Evolutionary conservation across 2,113 vertebrate species (phyloP), one percentile per base, ranked within the genome.

Genomic region (Pimephales promelas): DNA sequence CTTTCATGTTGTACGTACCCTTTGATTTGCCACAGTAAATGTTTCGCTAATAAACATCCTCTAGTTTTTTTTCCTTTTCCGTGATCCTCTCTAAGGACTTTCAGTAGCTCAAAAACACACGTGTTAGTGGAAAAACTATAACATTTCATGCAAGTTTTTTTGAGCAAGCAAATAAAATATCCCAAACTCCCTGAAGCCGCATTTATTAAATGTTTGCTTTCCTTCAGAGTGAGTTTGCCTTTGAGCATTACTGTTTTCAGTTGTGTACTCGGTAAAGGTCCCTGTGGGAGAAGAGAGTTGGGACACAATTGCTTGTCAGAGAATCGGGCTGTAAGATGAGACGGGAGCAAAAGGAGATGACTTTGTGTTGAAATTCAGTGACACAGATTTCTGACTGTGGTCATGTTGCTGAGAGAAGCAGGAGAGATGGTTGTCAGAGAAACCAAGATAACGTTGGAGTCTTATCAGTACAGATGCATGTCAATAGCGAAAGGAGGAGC

Each of bases 241-340:
- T 73, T 64, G 62, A 81, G 82, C 62, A 14, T 81, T 71, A n/a
- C 22, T 80, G 71, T 45, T 81, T 77, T 54, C 79, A 82, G 71
- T 16, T 40, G 40, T 45, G 49, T 43, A 52, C 62, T 31, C 57
- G 5, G 24, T 84, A 62, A 71, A 77, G 68, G 47, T 52, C 52
- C 86, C 52, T 57, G 28, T 36, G 85, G 70, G 68, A 76, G 14
- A 66, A 20, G 8, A 83, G n/a, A 34, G 34, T 72, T 80, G 45
- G 10, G 49, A 26, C 49, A 81, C 59, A 81, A 57, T 70, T 26
- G 34, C 74, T 26, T 72, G 61, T 79, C n/a, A 28, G 22, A 57
- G 75, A 72, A 36, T 52, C 64, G 8, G 14, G 45, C 52, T 59
- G 77, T 77, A 79, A 81, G 31, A 82, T 34, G 71, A 77, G 73